Percentiles rank a stretch among this genome's conserved stretches.
Evolutionary conservation across 2,888 invertebrate genomes (phyloP).

Genomic region (Sinhomidia bicolor): DNA sequence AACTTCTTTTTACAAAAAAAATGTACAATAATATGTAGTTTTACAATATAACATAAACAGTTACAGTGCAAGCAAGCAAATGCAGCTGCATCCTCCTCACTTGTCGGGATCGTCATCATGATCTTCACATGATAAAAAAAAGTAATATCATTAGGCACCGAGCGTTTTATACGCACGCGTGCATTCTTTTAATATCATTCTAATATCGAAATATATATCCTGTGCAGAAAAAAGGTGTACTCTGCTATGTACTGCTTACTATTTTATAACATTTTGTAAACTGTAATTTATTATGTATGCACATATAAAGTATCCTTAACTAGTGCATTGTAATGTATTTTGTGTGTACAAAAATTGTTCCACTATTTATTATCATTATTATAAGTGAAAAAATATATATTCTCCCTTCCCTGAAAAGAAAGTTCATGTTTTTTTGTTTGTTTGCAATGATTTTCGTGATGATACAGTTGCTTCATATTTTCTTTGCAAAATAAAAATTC

Average conservation of each 20-base stretch:
- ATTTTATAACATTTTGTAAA: not conserved
- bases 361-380: not conserved
- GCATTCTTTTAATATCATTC: not conserved
- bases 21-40: too few relatives aligned
- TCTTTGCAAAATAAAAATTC: not conserved
- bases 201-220: not conserved
- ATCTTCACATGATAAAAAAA: not conserved
- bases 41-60: too few relatives aligned
- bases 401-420: conserved; percentile 33
- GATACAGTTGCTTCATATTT: not conserved
- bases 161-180: not conserved
- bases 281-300: not conserved
- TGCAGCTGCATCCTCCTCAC: not conserved
- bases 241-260: not conserved
- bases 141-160: not conserved
- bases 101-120: not conserved
- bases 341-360: not conserved
- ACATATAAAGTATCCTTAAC: not conserved
- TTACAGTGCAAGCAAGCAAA: not conserved
- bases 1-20: not conserved
- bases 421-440: conserved; percentile 36
- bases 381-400: not conserved
- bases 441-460: not conserved
- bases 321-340: not conserved
- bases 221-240: not conserved